phyloP scores from a whole-genome alignment of 2,113 vertebrate species.

The Ciconia boyciana region DNA sequence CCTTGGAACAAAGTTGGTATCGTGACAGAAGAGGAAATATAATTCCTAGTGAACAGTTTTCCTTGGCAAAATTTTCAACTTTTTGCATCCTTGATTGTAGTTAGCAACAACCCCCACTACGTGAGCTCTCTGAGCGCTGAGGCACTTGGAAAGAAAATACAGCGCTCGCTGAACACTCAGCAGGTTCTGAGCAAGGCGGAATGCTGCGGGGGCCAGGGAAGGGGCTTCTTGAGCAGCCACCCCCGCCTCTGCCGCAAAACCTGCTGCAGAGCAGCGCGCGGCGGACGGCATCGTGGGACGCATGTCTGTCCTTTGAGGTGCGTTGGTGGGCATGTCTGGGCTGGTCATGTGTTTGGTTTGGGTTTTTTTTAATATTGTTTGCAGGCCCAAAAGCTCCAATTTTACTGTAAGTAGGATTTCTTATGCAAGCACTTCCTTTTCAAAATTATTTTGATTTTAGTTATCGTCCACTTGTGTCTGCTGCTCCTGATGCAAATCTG shows the following conservation, averaged over 20 bases:
- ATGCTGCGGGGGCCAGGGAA: not conserved
- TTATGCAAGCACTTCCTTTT: not conserved
- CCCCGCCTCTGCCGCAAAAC: not conserved
- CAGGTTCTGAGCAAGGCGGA: not conserved
- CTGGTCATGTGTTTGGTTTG: not conserved
- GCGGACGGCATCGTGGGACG: fast-evolving
- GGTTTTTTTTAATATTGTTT: not conserved
- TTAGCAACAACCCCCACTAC: not conserved
- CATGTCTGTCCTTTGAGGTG: not conserved
- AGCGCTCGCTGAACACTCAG: fast-evolving
- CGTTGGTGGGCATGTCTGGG: not conserved
- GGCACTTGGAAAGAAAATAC: not conserved
- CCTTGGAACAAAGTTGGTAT: not conserved
- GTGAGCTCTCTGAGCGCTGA: not conserved
- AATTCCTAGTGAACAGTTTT: not conserved
- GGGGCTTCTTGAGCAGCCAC: too few species aligned
- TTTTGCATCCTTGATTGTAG: not conserved
- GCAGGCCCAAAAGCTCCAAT: not conserved
- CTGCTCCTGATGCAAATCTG: not conserved
- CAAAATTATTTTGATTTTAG: not conserved
- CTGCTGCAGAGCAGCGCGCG: not conserved
- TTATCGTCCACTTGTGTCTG: not conserved
- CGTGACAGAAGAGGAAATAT: not conserved
- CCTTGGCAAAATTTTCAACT: too few species aligned
- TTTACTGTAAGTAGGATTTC: not conserved